A percentile compares a stretch with the other conserved stretches of the same genome.
phyloP scores from a whole-genome alignment of 1,140 invertebrate species.

The Psix sp. region DNA sequence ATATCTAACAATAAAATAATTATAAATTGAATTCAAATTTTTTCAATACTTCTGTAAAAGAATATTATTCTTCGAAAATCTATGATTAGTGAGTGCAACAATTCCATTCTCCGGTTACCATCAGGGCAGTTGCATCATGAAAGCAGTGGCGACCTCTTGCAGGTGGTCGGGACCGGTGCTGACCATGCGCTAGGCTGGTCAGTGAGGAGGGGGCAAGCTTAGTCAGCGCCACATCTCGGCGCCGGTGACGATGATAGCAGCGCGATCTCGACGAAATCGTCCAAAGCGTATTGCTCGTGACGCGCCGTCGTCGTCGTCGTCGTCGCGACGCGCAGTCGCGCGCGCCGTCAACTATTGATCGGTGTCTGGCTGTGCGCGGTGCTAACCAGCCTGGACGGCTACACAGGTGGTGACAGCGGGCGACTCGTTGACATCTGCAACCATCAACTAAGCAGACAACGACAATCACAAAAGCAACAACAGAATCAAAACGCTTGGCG shows the following conservation, averaged over 20 bases:
- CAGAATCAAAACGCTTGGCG: not conserved
- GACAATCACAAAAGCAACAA: not conserved
- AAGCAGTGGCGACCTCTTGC: not conserved
- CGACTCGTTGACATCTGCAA: conserved; percentile 26
- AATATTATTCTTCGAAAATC: too few species aligned
- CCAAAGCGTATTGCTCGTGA: conserved; percentile 22
- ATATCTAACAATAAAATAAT: too few species aligned
- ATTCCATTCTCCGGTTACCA: too few species aligned
- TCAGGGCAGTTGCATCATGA: not conserved
- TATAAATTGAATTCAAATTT: too few species aligned
- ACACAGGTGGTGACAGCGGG: conserved; percentile 48
- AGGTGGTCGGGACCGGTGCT: not conserved
- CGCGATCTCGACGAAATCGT: conserved; percentile 32
- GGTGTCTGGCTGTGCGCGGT: conserved; percentile 31
- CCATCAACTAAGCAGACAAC: conserved; percentile 1
- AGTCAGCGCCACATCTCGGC: not conserved
- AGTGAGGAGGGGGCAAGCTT: conserved; percentile 2
- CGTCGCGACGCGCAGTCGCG: conserved; percentile 50
- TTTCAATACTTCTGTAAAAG: too few species aligned
- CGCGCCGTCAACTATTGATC: conserved; percentile 49
- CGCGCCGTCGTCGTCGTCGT: conserved; percentile 21
- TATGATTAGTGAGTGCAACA: too few species aligned
- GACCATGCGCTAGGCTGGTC: not conserved
- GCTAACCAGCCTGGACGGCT: conserved; percentile 25
- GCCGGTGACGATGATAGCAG: conserved; percentile 25